A percentile compares a stretch with the other conserved stretches of the same genome.
Conservation (phyloP, 2,113 vertebrate species). For the Archocentrus centrarchus region DNA sequence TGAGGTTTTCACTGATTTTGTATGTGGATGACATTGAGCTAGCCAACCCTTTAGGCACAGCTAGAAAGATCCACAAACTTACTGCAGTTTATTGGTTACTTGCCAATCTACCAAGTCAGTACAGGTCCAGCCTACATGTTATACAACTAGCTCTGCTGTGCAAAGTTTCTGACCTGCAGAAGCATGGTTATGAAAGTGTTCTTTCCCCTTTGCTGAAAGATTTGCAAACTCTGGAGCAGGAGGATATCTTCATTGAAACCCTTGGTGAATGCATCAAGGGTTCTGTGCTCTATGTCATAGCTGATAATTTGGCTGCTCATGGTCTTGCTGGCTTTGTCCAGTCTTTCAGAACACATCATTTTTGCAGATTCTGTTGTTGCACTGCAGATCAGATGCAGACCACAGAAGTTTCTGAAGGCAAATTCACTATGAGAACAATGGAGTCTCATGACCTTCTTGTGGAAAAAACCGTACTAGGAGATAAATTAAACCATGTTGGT, state of each 20-base stretch:
- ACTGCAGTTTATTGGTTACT: background rate
- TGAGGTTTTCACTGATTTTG: too few relatives aligned
- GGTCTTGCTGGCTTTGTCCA: constrained; percentile 41
- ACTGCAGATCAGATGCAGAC: background rate
- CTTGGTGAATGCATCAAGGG: too few relatives aligned
- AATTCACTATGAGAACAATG: background rate
- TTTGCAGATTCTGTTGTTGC: constrained; percentile 23
- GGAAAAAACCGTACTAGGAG: background rate
- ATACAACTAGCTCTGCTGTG: constrained; percentile 41
- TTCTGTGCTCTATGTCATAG: too few relatives aligned
- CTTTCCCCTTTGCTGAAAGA: constrained; percentile 46
- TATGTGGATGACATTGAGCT: background rate
- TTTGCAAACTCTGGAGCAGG: constrained; percentile 30
- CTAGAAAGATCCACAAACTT: constrained; percentile 53
- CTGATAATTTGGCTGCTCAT: constrained; percentile 29
- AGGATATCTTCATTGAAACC: constrained; percentile 38
- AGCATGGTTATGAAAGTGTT: constrained; percentile 20
- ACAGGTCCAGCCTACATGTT: constrained; percentile 28
- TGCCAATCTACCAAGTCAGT: constrained; percentile 40
- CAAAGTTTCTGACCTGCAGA: constrained; percentile 40
- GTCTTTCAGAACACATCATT: background rate
- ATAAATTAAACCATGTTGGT: too few relatives aligned
- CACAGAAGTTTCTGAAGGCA: background rate
- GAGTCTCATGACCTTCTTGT: constrained; percentile 28
- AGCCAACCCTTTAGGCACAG: too few relatives aligned